Base-by-base conservation (phyloP, 2,797 vertebrate species). In the Serranus cabrilla region DNA sequence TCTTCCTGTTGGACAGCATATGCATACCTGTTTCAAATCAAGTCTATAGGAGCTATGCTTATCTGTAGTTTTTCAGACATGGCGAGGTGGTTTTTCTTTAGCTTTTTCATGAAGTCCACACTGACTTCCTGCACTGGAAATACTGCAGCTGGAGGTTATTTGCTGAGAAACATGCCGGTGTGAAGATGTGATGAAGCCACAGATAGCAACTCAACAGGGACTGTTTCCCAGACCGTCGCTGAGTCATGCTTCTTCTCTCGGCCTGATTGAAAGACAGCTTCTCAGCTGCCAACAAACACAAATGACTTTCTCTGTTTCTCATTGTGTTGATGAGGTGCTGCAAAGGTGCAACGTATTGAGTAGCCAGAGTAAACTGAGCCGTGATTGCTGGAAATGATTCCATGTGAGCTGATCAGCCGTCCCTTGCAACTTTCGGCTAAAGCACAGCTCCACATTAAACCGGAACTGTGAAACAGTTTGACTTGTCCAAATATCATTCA, bases 1-100 rank as follows among this genome's bases (percentile, higher is more conserved):
- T 78, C 77, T 82, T 86, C 73, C 71, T 81, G 87, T 73, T 76
- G 70, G 80, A 82, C 74, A 57, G 45, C 47, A 1, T 43, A 2
- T 61, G 71, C 70, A 63, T 81, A 87, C 86, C 90, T 91, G 91
- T 82, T 93, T 94, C 80, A 86, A 81, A 93, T 94, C 90, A 92
- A 78, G 71, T 66, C 71, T 54, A 52, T 64, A 74, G 74, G 83
- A 84, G 75, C 86, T 77, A 80, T 69, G 65, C 76, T 85, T 81
- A 83, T 89, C 74, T 84, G 83, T 73, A 81, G 80, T n/a, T 73
- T 58, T 82, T 87, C 76, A 86, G 40, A 88, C 93, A 86, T 87
- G 84, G 74, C 54, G 72, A 78, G 71, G 77, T 74, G 67, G 42
- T 59, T 68, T 84, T 81, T 77, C 64, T 52, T 54, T 34, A 59